A percentile compares a stretch with the other conserved stretches of the same genome.
Conservation (phyloP, 2,797 vertebrate genomes). For the Rousettus madagascariensis region DNA sequence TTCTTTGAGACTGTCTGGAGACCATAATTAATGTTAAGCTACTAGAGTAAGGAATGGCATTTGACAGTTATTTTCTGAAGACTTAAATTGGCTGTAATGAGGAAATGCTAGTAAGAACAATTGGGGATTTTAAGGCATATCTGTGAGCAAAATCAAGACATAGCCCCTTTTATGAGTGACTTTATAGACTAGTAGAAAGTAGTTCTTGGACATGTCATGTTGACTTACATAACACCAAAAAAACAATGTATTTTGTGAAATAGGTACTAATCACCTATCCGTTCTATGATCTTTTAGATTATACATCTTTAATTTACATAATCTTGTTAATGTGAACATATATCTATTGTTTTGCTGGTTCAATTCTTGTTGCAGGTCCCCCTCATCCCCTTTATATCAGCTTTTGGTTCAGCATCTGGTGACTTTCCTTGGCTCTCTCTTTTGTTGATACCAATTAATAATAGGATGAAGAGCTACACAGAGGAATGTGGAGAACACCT, state of each 20-base stretch:
- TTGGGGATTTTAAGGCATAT: neutral
- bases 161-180: neutral
- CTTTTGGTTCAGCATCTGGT: conserved; percentile 9
- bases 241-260: conserved; percentile 18
- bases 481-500: neutral
- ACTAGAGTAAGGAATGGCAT: neutral
- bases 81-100: neutral
- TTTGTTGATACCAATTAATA: neutral
- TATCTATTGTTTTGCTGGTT: neutral
- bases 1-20: neutral
- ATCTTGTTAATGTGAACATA: neutral
- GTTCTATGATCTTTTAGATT: neutral
- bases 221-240: neutral
- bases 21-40: conserved; percentile 1
- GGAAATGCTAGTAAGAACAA: conserved; percentile 5
- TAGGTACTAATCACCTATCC: neutral
- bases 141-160: conserved; percentile 11
- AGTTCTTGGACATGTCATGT: neutral
- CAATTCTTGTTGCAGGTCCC: neutral
- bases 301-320: neutral
- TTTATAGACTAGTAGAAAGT: neutral
- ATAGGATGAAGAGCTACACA: neutral
- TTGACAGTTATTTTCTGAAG: neutral
- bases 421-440: neutral
- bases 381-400: neutral